Conservation (phyloP, 1,140 invertebrate species). For the Calycopis cecrops region DNA sequence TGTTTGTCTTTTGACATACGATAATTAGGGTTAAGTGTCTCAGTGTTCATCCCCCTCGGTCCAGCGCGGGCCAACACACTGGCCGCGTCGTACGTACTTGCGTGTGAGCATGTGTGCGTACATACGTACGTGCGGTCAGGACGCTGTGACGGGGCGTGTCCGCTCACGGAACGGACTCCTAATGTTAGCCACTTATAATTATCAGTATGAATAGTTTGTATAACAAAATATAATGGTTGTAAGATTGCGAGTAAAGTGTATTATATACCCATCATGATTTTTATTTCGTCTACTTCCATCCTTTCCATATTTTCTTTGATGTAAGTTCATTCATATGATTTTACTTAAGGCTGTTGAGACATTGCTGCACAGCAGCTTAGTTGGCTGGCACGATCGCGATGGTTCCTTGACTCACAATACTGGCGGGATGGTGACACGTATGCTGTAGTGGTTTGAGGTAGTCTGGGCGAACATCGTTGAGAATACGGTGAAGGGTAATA, state of each 20-base stretch:
- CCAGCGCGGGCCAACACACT: neutral
- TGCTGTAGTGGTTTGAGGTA: too few species aligned
- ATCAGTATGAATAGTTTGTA: constrained; percentile 21
- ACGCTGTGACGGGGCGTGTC: constrained; percentile 3
- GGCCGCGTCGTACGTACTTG: too few species aligned
- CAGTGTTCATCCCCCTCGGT: constrained; percentile 4
- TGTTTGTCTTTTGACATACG: constrained; percentile 7
- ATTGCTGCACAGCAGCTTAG: too few species aligned
- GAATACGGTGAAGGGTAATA: too few species aligned
- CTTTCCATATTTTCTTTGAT: too few species aligned
- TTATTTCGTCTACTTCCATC: neutral
- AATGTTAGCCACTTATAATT: constrained; percentile 22
- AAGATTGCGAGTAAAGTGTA: constrained; percentile 41
- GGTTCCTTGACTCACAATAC: too few species aligned
- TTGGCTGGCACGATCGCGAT: too few species aligned
- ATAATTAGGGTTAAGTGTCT: neutral
- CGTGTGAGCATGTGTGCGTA: neutral
- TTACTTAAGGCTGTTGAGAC: too few species aligned
- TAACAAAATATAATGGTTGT: constrained; percentile 31
- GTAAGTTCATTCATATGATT: too few species aligned
- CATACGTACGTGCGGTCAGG: neutral
- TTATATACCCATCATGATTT: constrained; percentile 34
- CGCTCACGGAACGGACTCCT: constrained; percentile 16
- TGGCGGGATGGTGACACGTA: too few species aligned
- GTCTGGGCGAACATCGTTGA: too few species aligned